These are phyloP conservation scores for Thalpophila matura DNA, from an alignment of 2,888 invertebrate genomes.

Conservation along the genomic window DNA sequence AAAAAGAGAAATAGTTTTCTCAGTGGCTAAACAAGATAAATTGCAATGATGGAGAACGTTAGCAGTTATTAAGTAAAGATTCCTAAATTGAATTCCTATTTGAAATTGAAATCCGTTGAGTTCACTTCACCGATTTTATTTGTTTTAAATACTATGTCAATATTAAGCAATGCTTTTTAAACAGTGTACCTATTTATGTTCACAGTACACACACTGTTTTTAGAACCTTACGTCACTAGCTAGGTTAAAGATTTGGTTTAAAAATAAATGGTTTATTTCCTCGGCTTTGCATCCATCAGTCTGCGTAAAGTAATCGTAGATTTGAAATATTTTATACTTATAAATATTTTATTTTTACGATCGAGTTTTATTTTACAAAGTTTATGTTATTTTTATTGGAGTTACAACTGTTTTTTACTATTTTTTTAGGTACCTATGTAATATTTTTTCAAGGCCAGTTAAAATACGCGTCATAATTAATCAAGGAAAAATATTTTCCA, in stretches of 20 bases:
- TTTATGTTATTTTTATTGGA: conserved; percentile 28
- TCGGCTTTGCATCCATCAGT: neutral
- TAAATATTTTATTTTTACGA: conserved; percentile 17
- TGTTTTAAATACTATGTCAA: too few species aligned
- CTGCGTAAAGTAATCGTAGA: conserved; percentile 9
- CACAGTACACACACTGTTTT: neutral
- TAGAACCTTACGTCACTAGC: neutral
- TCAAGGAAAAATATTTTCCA: too few species aligned
- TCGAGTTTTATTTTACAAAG: conserved; percentile 18
- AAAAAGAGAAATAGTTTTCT: too few species aligned
- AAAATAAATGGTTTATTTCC: neutral
- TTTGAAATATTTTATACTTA: conserved; percentile 23
- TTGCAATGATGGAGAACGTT: too few species aligned
- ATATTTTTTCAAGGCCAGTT: too few species aligned
- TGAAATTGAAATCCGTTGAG: too few species aligned
- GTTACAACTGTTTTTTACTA: conserved; percentile 15
- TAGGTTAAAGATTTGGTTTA: neutral
- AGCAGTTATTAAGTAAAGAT: too few species aligned
- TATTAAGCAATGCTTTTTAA: neutral
- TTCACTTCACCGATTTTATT: too few species aligned
- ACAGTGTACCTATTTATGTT: neutral
- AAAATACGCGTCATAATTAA: too few species aligned
- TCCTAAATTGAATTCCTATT: too few species aligned
- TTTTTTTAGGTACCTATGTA: conserved; percentile 1
- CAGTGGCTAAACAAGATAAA: too few species aligned